Conservation (phyloP, 2,797 vertebrate genomes). For the Ctenopoma kingsleyae region DNA sequence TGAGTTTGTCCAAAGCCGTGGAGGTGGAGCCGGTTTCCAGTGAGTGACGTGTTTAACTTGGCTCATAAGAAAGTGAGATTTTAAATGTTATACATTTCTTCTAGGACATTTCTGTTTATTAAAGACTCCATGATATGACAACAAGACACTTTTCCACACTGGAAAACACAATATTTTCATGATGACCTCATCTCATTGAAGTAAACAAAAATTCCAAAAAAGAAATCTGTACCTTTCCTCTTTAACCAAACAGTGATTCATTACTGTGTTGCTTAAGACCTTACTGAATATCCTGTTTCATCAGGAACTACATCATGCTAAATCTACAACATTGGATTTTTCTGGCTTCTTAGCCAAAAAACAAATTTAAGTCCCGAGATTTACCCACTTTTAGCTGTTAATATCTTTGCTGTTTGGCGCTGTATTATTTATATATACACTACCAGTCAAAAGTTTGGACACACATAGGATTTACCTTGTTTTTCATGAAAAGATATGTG, state of each 20-base stretch:
- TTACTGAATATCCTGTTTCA: background rate
- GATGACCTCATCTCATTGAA: background rate
- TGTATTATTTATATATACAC: too few species aligned
- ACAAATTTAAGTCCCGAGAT: too few species aligned
- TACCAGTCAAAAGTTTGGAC: too few species aligned
- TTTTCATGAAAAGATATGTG: too few species aligned
- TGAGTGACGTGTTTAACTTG: conserved; percentile 58
- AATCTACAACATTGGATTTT: background rate
- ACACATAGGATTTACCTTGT: too few species aligned
- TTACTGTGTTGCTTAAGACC: background rate
- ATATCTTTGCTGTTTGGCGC: too few species aligned
- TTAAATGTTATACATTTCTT: background rate
- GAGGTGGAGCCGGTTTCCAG: conserved; percentile 69
- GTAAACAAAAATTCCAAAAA: background rate
- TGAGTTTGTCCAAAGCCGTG: conserved; percentile 57
- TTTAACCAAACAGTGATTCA: background rate
- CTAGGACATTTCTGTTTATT: background rate
- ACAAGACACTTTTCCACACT: background rate
- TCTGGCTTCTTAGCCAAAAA: background rate
- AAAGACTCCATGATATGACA: background rate
- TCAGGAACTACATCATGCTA: background rate
- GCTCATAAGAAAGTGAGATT: background rate
- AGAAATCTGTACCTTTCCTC: background rate
- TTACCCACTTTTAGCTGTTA: too few species aligned
- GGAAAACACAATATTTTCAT: background rate